These are phyloP conservation scores for Hypomecis punctinalis DNA, from an alignment of 2,888 invertebrate genomes.

Conservation along the genomic window DNA sequence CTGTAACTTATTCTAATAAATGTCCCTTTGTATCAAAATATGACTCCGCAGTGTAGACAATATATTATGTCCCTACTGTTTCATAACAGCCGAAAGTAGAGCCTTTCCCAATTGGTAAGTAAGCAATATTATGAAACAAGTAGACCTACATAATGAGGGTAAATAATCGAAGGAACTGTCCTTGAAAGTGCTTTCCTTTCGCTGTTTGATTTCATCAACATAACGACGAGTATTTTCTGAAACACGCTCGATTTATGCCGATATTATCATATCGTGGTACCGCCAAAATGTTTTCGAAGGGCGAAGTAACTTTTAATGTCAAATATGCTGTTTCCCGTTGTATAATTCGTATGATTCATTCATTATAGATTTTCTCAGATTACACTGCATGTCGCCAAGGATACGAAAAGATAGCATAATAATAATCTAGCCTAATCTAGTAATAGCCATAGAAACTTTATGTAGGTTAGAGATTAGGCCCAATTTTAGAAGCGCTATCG, in stretches of 20 bases:
- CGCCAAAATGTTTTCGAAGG: not conserved
- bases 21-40: too few relatives aligned
- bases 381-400: too few relatives aligned
- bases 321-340: not conserved
- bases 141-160: constrained; percentile 12
- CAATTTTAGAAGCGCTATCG: too few relatives aligned
- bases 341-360: too few relatives aligned
- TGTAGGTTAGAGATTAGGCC: too few relatives aligned
- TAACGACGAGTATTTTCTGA: constrained; percentile 14
- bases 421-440: too few relatives aligned
- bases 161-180: constrained; percentile 13
- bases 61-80: not conserved
- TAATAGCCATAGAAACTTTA: too few relatives aligned
- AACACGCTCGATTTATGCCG: constrained; percentile 4
- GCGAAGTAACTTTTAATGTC: not conserved
- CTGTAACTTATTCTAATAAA: too few relatives aligned
- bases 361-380: too few relatives aligned
- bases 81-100: not conserved
- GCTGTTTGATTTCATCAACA: constrained; percentile 18
- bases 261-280: not conserved
- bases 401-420: too few relatives aligned
- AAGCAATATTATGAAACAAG: constrained; percentile 11
- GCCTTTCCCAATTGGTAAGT: not conserved
- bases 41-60: too few relatives aligned
- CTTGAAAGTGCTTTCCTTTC: constrained; percentile 20